Percentiles rank a stretch among this genome's conserved stretches.
These are phyloP conservation scores for Drosophila arizonae DNA, from an alignment of 1,140 invertebrate genomes.

Conservation along the genomic window DNA sequence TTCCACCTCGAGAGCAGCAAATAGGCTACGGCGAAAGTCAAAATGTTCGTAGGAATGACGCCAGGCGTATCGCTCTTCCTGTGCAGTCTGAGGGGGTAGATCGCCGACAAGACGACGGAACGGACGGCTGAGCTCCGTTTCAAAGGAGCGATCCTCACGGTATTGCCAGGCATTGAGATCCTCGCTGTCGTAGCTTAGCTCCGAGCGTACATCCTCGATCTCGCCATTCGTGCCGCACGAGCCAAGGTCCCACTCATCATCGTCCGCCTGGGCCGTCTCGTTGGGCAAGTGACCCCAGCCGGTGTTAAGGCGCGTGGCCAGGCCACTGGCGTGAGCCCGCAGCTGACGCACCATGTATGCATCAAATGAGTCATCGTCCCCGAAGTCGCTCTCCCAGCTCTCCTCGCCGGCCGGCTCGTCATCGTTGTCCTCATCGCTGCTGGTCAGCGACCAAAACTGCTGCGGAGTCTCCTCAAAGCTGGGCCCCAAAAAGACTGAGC, in stretches of 20 bases:
- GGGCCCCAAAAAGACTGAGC: neutral
- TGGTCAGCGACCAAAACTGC: constrained; percentile 6
- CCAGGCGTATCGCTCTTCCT: constrained; percentile 7
- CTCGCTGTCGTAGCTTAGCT: neutral
- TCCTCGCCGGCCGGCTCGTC: constrained; percentile 18
- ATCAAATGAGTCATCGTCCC: constrained; percentile 18
- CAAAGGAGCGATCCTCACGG: constrained; percentile 26
- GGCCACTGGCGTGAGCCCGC: neutral
- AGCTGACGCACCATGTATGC: constrained; percentile 19
- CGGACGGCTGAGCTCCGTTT: constrained; percentile 18
- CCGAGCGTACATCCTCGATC: constrained; percentile 3
- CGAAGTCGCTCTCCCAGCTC: constrained; percentile 24
- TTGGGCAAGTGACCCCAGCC: neutral
- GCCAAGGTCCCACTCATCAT: neutral
- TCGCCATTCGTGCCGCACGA: neutral
- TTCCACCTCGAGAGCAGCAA: too few species aligned
- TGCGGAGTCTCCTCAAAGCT: constrained; percentile 5
- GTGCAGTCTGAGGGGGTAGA: constrained; percentile 11
- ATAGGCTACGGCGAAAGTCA: neutral
- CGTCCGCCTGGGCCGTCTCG: neutral
- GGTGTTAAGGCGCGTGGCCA: neutral
- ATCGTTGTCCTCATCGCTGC: constrained; percentile 10
- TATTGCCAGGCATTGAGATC: constrained; percentile 18
- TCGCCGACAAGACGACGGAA: constrained; percentile 27
- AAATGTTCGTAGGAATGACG: neutral